phyloP scores from a whole-genome alignment of 2,888 invertebrate genomes.

The Osmoderma eremita region DNA sequence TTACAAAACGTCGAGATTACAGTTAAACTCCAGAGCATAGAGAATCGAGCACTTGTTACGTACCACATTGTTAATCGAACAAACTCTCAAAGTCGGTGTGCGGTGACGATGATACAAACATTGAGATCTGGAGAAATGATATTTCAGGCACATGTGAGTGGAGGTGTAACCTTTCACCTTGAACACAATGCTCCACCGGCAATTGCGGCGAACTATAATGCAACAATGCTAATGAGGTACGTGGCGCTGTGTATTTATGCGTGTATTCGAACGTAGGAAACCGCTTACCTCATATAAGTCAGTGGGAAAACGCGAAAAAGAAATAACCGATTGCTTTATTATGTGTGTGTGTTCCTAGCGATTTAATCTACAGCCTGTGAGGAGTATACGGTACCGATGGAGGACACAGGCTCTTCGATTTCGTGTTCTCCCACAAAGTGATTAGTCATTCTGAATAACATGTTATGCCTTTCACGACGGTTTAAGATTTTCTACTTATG shows the following conservation, averaged over 20 bases:
- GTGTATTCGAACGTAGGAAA: slow-evolving; percentile 10
- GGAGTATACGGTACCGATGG: slow-evolving; percentile 1
- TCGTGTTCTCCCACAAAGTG: slow-evolving; percentile 21
- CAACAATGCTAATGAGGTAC: slow-evolving; percentile 30
- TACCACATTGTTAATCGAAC: background rate
- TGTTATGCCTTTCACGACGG: background rate
- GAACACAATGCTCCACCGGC: slow-evolving; percentile 28
- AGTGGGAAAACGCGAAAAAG: slow-evolving; percentile 25
- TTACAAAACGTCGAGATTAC: slow-evolving; percentile 16
- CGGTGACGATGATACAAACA: slow-evolving; percentile 9
- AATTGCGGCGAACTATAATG: slow-evolving; percentile 29
- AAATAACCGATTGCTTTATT: slow-evolving; percentile 12
- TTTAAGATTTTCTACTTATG: background rate
- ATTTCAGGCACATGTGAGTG: slow-evolving; percentile 37
- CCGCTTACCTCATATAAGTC: slow-evolving; percentile 26
- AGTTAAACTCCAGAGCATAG: slow-evolving; percentile 28
- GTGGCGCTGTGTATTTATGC: background rate
- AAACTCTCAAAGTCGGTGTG: slow-evolving; percentile 3
- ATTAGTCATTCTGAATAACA: slow-evolving; percentile 23
- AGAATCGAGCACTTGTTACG: slow-evolving; percentile 21
- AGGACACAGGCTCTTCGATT: slow-evolving; percentile 7
- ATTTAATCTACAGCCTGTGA: slow-evolving; percentile 11
- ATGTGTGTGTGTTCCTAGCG: slow-evolving; percentile 8
- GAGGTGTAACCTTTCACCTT: slow-evolving; percentile 42
- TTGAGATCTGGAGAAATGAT: slow-evolving; percentile 36